Evolutionary conservation across 2,113 vertebrate species (phyloP).

Genomic region (Opisthocomus hoazin): DNA sequence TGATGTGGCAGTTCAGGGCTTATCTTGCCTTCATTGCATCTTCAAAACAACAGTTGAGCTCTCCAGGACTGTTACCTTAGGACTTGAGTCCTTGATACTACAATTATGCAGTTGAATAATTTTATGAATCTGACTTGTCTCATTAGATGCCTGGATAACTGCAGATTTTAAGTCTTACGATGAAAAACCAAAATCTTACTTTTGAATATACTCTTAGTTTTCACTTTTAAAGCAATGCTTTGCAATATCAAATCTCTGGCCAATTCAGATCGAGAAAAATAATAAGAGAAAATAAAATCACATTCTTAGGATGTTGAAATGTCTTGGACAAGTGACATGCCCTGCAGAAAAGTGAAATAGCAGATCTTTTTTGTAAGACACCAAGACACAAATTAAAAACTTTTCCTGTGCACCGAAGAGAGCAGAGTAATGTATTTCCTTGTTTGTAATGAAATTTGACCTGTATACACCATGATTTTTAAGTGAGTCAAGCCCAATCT

Average conservation of each 20-base stretch:
- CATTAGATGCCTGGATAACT: neutral
- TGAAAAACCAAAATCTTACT: neutral
- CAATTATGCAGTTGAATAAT: slow-evolving; percentile 9
- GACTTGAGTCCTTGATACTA: slow-evolving; percentile 2
- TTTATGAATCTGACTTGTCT: slow-evolving; percentile 18
- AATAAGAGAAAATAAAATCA: neutral
- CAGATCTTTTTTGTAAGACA: neutral
- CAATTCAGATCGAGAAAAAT: neutral
- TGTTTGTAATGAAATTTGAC: neutral
- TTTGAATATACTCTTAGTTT: neutral
- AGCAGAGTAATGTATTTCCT: neutral
- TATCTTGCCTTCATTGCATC: neutral
- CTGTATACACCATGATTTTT: neutral
- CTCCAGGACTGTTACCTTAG: slow-evolving; percentile 22
- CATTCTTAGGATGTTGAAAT: neutral
- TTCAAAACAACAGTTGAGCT: slow-evolving; percentile 15
- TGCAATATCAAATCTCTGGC: neutral
- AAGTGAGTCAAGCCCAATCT: neutral
- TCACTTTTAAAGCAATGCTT: neutral
- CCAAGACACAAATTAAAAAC: neutral
- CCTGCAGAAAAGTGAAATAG: neutral
- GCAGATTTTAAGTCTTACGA: neutral
- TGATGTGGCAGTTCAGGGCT: slow-evolving; percentile 34
- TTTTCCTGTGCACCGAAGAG: neutral
- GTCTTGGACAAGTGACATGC: neutral